These are phyloP conservation scores for Tetragnatha montana DNA, from an alignment of 2,888 invertebrate genomes.

Conservation along the genomic window DNA sequence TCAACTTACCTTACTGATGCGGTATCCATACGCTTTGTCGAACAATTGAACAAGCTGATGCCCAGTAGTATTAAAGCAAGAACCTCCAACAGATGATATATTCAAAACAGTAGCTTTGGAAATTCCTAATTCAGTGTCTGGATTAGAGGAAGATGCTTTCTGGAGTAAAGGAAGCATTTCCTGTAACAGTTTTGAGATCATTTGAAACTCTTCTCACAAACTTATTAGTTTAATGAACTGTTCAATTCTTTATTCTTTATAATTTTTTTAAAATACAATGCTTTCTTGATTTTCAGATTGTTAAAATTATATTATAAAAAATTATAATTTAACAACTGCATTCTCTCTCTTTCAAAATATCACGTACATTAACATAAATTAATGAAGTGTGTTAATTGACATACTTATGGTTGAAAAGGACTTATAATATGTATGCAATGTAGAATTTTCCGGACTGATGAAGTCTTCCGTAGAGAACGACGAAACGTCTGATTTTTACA, in stretches of 20 bases:
- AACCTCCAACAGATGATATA: background rate
- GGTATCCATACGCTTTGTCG: background rate
- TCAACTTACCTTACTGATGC: background rate
- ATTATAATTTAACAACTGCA: too few relatives aligned
- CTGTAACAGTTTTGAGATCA: background rate
- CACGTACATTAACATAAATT: too few relatives aligned
- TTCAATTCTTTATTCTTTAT: background rate
- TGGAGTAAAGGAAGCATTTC: conserved; percentile 6
- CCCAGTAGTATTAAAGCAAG: background rate
- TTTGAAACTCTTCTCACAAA: background rate
- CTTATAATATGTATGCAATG: too few relatives aligned
- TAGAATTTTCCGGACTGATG: too few relatives aligned
- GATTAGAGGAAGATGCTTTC: background rate
- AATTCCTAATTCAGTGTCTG: background rate
- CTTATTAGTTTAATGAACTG: background rate
- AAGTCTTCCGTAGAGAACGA: too few relatives aligned
- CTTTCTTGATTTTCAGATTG: too few relatives aligned
- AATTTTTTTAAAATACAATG: too few relatives aligned
- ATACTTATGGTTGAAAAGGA: too few relatives aligned
- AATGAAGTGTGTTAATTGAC: too few relatives aligned
- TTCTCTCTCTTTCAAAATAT: too few relatives aligned
- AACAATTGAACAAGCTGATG: background rate
- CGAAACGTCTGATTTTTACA: too few relatives aligned
- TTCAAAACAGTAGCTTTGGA: background rate
- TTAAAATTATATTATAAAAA: too few relatives aligned